A percentile compares a stretch with the other conserved stretches of the same genome.
Conservation (phyloP, 1,140 invertebrate species). For the Lordiphosa clarofinis region DNA sequence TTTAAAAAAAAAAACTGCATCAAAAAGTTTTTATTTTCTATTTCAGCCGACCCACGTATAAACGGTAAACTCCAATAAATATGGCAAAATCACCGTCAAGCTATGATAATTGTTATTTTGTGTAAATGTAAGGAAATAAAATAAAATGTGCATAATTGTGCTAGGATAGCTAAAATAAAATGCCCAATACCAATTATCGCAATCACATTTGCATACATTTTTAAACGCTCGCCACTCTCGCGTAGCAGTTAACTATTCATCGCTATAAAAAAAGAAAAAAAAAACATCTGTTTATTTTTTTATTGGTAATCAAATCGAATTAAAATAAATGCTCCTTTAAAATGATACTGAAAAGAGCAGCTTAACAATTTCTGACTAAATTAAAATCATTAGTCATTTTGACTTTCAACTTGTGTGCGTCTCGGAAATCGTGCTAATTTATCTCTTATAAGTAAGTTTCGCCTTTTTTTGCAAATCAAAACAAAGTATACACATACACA, state of each 20-base stretch:
- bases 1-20: too few relatives aligned
- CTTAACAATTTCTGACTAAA: conserved; percentile 58
- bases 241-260: conserved; percentile 33
- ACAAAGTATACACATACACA: conserved; percentile 14
- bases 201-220: too few relatives aligned
- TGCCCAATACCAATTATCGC: too few relatives aligned
- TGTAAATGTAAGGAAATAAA: too few relatives aligned
- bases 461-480: conserved; percentile 9
- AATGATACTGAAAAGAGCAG: conserved; percentile 25
- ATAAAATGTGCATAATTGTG: too few relatives aligned
- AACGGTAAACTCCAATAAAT: too few relatives aligned
- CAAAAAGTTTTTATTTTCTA: too few relatives aligned
- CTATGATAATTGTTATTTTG: too few relatives aligned
- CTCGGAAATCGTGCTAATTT: conserved; percentile 67
- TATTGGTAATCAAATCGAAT: conserved; percentile 43
- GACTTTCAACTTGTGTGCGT: conserved; percentile 53
- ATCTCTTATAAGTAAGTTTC: conserved; percentile 46
- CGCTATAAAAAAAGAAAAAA: conserved; percentile 1
- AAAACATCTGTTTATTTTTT: conserved; percentile 17
- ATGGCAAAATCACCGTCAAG: too few relatives aligned
- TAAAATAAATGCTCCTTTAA: conserved; percentile 43
- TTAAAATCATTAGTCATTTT: conserved; percentile 71
- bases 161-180: too few relatives aligned
- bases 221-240: too few relatives aligned
- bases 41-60: too few relatives aligned